Evolutionary conservation across 2,113 vertebrate species (phyloP).

Genomic region (Eidolon helvum): DNA sequence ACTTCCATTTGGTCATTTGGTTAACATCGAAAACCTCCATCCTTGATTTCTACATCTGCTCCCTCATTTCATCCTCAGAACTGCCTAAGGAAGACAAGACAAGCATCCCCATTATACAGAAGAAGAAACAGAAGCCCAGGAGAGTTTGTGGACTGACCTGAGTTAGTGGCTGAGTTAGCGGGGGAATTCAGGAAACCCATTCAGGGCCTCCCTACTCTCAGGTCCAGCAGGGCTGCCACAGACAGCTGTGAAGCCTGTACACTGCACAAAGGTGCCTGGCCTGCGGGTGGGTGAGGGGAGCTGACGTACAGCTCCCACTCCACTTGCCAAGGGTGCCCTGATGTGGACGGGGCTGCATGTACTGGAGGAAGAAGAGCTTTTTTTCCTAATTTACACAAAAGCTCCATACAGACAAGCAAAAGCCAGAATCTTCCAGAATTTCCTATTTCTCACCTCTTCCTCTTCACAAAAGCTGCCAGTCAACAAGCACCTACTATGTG

Average conservation of each 20-base stretch:
- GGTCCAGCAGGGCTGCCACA: background rate
- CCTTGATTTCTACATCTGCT: background rate
- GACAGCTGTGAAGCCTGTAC: background rate
- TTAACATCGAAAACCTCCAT: conserved; percentile 13
- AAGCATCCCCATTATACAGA: background rate
- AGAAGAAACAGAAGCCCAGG: background rate
- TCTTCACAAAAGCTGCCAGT: background rate
- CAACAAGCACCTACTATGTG: background rate
- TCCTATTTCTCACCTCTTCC: background rate
- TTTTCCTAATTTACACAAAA: background rate
- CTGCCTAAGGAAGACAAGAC: background rate
- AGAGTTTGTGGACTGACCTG: background rate
- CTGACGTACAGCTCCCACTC: background rate
- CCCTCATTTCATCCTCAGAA: background rate
- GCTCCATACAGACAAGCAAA: background rate
- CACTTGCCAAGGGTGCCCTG: background rate
- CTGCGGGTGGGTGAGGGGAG: background rate
- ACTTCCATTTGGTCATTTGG: conserved; percentile 37
- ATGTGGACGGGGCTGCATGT: background rate
- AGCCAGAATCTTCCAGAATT: background rate
- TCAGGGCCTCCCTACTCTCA: background rate
- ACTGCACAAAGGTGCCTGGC: background rate
- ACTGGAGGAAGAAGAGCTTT: background rate
- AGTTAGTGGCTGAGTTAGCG: too few relatives aligned
- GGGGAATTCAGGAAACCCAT: background rate